Percentiles rank a stretch among this genome's conserved stretches.
Conservation (phyloP, 2,113 vertebrate species). For the Neolamprologus kungweensis region DNA sequence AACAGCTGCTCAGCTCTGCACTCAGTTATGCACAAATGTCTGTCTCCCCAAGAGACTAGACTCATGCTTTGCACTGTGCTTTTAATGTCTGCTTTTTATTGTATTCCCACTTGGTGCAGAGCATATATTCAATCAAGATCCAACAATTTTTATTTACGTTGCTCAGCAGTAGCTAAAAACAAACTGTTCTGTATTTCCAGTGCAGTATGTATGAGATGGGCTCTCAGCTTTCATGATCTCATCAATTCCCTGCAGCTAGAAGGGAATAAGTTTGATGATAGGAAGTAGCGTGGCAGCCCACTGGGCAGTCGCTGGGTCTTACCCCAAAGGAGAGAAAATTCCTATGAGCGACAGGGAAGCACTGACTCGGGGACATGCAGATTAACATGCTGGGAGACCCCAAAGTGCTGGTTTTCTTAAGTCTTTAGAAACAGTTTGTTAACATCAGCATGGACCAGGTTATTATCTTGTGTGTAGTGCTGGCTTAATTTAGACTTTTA, state of each 20-base stretch:
- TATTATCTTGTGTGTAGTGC: neutral
- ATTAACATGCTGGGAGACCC: neutral
- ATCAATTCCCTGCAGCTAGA: neutral
- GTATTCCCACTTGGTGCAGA: neutral
- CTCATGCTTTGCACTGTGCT: neutral
- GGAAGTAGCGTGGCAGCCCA: neutral
- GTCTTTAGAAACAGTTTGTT: neutral
- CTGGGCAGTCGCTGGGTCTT: neutral
- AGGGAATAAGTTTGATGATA: conserved; percentile 13
- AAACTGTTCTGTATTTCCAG: neutral
- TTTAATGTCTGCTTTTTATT: neutral
- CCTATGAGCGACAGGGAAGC: neutral
- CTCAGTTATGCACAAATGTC: conserved; percentile 22
- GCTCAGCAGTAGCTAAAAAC: neutral
- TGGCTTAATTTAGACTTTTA: neutral
- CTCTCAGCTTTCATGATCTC: neutral
- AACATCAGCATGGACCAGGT: neutral
- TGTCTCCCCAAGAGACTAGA: neutral
- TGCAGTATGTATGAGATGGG: neutral
- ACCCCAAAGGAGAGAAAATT: neutral
- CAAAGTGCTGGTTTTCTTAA: neutral
- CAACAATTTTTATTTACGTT: conserved; percentile 17
- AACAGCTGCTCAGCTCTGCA: neutral
- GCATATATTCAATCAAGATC: neutral
- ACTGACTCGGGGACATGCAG: neutral